Evolutionary conservation across 64 coral and sea anemone genomes (phyloP).

Genomic region (Montipora efflorescens): DNA sequence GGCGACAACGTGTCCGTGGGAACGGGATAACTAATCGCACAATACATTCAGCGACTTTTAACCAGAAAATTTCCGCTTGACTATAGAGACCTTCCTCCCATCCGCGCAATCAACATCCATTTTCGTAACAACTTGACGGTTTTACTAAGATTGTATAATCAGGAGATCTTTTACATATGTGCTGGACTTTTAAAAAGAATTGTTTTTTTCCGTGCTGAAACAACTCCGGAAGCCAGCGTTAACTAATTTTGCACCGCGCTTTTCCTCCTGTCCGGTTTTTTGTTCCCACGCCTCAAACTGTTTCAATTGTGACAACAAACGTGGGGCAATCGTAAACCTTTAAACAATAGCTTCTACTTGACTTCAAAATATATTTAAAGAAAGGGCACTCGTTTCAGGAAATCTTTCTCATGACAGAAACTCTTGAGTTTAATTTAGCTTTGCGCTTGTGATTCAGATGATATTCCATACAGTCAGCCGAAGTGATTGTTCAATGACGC

Average conservation of each 20-base stretch:
- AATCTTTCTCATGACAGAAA: not conserved
- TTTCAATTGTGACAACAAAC: not conserved
- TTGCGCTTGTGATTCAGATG: not conserved
- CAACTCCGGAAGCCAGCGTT: conserved; percentile 35
- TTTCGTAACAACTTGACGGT: too few relatives aligned
- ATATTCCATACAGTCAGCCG: not conserved
- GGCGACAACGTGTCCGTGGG: conserved; percentile 20
- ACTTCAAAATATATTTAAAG: not conserved
- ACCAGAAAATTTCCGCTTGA: too few relatives aligned
- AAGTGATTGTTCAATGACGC: not conserved
- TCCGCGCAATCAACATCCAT: too few relatives aligned
- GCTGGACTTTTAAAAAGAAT: not conserved
- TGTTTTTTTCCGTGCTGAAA: not conserved
- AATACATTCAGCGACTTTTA: not conserved
- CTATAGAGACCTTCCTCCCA: too few relatives aligned
- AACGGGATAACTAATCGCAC: not conserved
- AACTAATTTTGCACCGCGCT: not conserved
- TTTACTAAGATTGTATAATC: too few relatives aligned
- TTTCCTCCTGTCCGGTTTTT: not conserved
- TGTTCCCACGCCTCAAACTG: not conserved
- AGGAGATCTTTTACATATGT: not conserved
- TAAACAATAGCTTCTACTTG: not conserved
- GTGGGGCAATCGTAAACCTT: not conserved
- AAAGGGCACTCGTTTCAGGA: not conserved
- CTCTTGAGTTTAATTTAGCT: not conserved